These are phyloP conservation scores for Masnerella sp. DNA, from an alignment of 2,888 invertebrate genomes.

Conservation along the genomic window DNA sequence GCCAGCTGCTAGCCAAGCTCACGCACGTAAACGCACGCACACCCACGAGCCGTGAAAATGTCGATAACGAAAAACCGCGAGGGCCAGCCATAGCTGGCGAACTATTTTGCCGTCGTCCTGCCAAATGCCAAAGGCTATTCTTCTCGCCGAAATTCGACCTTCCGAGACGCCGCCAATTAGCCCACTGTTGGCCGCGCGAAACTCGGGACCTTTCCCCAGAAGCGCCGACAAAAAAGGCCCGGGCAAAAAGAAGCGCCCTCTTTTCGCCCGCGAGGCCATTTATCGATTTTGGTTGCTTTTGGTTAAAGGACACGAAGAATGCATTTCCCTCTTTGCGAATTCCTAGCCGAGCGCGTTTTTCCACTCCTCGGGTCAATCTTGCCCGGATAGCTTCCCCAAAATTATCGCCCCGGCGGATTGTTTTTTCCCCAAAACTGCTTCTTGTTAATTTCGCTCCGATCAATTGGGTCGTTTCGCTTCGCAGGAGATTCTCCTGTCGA, in stretches of 20 bases:
- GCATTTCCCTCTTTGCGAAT: conserved; percentile 41
- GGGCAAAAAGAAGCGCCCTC: conserved; percentile 30
- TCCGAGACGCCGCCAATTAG: conserved; percentile 29
- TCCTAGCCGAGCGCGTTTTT: conserved; percentile 29
- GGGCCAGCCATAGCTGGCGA: conserved; percentile 63
- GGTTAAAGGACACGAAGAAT: conserved; percentile 50
- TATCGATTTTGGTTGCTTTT: conserved; percentile 53
- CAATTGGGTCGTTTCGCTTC: no score
- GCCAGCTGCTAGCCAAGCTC: conserved; percentile 45
- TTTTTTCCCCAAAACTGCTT: no score
- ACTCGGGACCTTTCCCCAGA: not conserved
- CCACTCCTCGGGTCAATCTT: conserved; percentile 10
- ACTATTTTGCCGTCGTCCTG: conserved; percentile 64
- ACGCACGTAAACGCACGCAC: conserved; percentile 62
- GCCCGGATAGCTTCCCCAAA: not conserved
- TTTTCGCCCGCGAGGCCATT: conserved; percentile 32
- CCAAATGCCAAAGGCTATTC: conserved; percentile 27
- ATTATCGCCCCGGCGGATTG: not conserved
- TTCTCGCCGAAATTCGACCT: conserved; percentile 7
- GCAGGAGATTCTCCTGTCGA: no score
- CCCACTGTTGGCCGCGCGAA: no score
- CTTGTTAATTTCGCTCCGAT: no score
- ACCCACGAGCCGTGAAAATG: conserved; percentile 71
- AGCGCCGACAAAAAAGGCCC: conserved; percentile 3
- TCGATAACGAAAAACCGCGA: conserved; percentile 77